Evolutionary conservation across 1,140 invertebrate species (phyloP).

Genomic region (Temnothorax nylanderi): DNA sequence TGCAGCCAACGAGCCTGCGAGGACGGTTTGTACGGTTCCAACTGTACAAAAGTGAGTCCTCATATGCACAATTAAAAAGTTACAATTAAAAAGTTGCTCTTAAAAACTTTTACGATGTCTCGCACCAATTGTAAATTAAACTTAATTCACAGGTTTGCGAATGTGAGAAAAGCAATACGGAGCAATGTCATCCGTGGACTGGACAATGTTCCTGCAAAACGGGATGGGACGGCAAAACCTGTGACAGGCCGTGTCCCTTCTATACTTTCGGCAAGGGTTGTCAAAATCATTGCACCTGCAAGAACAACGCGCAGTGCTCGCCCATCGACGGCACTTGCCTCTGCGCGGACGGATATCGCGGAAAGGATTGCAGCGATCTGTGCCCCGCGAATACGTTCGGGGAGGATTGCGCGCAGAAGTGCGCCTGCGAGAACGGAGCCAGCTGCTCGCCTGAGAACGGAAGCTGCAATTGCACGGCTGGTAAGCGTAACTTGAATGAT

Average conservation of each 20-base stretch:
- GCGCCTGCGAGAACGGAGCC: conserved; percentile 93
- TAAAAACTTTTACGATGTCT: background rate
- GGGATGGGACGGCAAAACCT: conserved; percentile 95
- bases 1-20: conserved; percentile 90
- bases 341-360: conserved; percentile 92
- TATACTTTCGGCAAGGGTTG: conserved; percentile 94
- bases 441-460: conserved; percentile 93
- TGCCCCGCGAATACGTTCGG: conserved; percentile 92
- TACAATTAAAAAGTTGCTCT: background rate
- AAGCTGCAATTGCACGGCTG: conserved; percentile 92
- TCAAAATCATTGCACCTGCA: conserved; percentile 91
- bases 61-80: too few species aligned
- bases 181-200: conserved; percentile 94
- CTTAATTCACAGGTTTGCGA: conserved; percentile 87
- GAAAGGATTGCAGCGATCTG: conserved; percentile 89
- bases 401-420: conserved; percentile 92
- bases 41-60: conserved; percentile 87
- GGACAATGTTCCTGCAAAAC: conserved; percentile 95
- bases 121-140: background rate
- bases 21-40: conserved; percentile 89
- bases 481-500: conserved; percentile 75
- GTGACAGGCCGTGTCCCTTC: conserved; percentile 92
- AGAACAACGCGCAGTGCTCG: conserved; percentile 95
- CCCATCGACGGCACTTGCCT: conserved; percentile 93
- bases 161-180: conserved; percentile 91